Evolutionary conservation across 1,140 invertebrate species (phyloP).

Genomic region (Achatina immaculata): DNA sequence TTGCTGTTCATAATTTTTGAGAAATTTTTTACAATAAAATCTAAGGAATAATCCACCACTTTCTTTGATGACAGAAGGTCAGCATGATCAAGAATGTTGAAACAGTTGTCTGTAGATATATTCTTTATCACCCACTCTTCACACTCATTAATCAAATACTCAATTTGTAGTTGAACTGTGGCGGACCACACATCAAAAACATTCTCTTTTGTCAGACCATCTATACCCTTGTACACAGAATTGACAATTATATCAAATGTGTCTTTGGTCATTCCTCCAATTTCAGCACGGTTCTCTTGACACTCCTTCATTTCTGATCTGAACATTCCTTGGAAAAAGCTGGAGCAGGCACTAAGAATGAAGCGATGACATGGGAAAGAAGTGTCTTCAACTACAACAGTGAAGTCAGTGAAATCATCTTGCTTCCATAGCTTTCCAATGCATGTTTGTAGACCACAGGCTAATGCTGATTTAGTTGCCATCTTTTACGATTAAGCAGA

Average conservation of each 20-base stretch:
- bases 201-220: neutral
- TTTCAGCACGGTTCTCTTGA: neutral
- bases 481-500: too few relatives aligned
- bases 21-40: neutral
- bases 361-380: neutral
- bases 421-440: neutral
- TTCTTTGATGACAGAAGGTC: neutral
- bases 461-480: neutral
- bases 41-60: neutral
- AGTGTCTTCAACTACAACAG: constrained; percentile 6
- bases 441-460: neutral
- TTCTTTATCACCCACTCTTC: neutral
- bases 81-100: neutral
- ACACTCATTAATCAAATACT: neutral
- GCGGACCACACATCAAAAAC: neutral
- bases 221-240: neutral
- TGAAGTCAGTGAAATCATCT: neutral
- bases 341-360: neutral
- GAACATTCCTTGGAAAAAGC: constrained; percentile 1
- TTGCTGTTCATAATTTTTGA: neutral
- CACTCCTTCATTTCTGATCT: neutral
- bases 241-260: neutral
- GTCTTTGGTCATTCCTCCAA: neutral
- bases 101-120: neutral
- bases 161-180: neutral